Conservation (phyloP, 2,797 vertebrate species). For the Silurus aristotelis region DNA sequence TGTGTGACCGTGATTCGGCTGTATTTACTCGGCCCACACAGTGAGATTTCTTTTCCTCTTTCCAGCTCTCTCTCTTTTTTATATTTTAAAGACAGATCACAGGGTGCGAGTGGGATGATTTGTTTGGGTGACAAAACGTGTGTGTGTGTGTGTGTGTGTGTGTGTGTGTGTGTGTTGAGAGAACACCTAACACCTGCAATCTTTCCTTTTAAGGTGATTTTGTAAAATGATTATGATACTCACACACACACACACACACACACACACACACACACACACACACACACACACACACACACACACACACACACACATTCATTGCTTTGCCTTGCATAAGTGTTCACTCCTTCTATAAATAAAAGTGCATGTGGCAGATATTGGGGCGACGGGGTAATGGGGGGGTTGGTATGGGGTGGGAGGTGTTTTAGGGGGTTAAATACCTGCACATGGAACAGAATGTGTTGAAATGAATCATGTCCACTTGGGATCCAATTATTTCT, state of each 20-base stretch:
- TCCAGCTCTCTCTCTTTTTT: not conserved
- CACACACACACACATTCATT: slow-evolving; percentile 46
- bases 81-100: slow-evolving; percentile 41
- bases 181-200: slow-evolving; percentile 40
- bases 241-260: not conserved
- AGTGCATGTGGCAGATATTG: too few relatives aligned
- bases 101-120: slow-evolving; percentile 54
- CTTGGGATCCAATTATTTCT: not conserved
- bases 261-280: slow-evolving; percentile 54
- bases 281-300: slow-evolving; percentile 48
- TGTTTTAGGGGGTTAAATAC: not conserved
- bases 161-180: slow-evolving; percentile 27
- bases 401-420: too few relatives aligned
- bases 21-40: slow-evolving; percentile 55
- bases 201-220: slow-evolving; percentile 39
- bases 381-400: too few relatives aligned
- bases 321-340: not conserved
- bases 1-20: slow-evolving; percentile 49
- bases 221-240: slow-evolving; percentile 26
- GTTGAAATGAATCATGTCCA: not conserved
- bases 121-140: slow-evolving; percentile 53
- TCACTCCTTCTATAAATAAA: not conserved
- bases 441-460: not conserved
- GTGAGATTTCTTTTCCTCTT: slow-evolving; percentile 31
- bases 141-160: slow-evolving; percentile 56